Conservation (phyloP, 2,888 invertebrate species). For the Seira ritae region DNA sequence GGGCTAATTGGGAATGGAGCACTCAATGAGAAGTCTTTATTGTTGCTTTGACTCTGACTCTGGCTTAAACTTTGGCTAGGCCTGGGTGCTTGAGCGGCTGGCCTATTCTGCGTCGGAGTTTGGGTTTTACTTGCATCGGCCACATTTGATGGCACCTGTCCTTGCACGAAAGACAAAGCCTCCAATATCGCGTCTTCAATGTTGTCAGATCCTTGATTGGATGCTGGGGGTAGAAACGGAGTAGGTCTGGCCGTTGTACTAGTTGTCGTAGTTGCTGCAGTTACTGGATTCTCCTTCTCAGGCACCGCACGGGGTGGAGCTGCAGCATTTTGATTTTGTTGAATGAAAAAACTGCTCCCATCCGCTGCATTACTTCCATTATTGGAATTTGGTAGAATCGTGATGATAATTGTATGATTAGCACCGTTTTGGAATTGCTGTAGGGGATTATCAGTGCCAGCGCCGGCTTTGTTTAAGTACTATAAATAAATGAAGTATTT, state of each 20-base stretch:
- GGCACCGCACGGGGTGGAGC: neutral
- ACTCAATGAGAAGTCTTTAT: neutral
- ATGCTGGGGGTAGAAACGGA: neutral
- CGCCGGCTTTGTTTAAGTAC: slow-evolving; percentile 35
- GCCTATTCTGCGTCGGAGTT: neutral
- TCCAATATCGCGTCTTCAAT: slow-evolving; percentile 57
- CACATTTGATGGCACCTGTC: slow-evolving; percentile 14
- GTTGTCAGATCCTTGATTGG: slow-evolving; percentile 32
- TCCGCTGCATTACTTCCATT: neutral
- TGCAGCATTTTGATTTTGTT: neutral
- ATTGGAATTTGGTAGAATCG: slow-evolving; percentile 34
- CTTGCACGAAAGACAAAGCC: slow-evolving; percentile 40
- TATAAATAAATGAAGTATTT: neutral
- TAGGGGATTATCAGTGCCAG: slow-evolving; percentile 17
- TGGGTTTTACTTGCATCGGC: neutral
- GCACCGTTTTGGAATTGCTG: slow-evolving; percentile 28
- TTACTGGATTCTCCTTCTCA: neutral
- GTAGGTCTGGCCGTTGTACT: neutral
- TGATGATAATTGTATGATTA: slow-evolving; percentile 40
- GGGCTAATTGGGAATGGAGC: neutral
- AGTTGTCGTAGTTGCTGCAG: slow-evolving; percentile 16
- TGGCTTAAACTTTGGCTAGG: neutral
- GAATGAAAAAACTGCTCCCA: neutral
- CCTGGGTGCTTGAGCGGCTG: neutral
- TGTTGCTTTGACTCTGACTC: neutral